Evolutionary conservation across 2,888 invertebrate genomes (phyloP), one percentile per base, ranked within the genome.

Genomic region (Plagiodera versicolora): DNA sequence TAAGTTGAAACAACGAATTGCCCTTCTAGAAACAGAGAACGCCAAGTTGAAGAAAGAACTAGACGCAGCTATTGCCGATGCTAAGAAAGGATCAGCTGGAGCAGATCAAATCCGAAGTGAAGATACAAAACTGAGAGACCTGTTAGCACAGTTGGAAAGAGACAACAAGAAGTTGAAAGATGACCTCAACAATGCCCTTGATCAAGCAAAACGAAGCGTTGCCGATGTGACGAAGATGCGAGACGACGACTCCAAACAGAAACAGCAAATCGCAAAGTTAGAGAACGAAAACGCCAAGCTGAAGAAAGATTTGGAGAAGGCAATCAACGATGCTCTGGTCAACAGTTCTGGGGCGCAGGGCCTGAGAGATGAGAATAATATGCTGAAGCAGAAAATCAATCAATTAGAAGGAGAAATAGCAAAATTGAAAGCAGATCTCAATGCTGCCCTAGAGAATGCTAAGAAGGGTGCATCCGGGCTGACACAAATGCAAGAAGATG

Each of bases 21-120:
- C 62, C 2, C 58, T 64, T 39, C 16, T 64, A n/a, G 68, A 72
- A 63, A 58, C 49, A 17, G 70, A 72, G 9, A 71, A 67, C 58
- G 64, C 64, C 3, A 65, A 65, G 19, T 44, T 69, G 11, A 66
- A 68, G 50, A 63, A 56, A 30, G 67, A 71, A 6, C 46, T 69
- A 6, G 64, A 67, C 10, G 46, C 39, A 11, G 60, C 61, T 6
- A 18, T 63, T 14, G 55, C 66, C 24, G 68, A 67, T 10, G 56
- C 61, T 0, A 68, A 69, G 28, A 69, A 71, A 60, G 64, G 58
- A 10, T 44, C 55, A n/a, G 48, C 46, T 9, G 67, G 60, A 1
- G 32, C 61, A 18, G 62, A 62, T 19, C 63, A 63, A 63, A 52
- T 51, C 64, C 35, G 65, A 60, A 11, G 28, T 8, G 68, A 67